Base-by-base conservation (phyloP, 2,888 invertebrate genomes). In the Andricus quercusramuli region DNA sequence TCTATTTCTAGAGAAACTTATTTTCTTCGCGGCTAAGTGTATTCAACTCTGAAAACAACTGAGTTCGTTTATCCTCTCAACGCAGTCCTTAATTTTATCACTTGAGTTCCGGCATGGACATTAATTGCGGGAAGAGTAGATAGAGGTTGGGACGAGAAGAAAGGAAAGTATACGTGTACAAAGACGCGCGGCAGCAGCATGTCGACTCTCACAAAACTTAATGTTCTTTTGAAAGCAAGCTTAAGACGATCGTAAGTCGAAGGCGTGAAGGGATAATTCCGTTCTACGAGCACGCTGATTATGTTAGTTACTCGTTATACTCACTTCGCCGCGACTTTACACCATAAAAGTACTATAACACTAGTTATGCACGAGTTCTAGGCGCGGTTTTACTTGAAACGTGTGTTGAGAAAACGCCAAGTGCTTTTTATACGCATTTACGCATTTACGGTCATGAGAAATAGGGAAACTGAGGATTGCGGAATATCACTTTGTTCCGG, bases 251-350 rank as follows among this genome's bases (percentile, higher is more conserved):
- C 74, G 74, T 74, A 74, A 74, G 74, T 74, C 56, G 56, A 74
- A 74, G 74, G 74, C 74, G 74, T 74, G 74, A 74, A 74, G 74
- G 56, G 74, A 74, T 74, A 74, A 74, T 74, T 74, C 56, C 51
- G 20, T 32, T 74, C 74, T 74, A 74, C 74, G 74, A 74, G 74
- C 56, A 56, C 74, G 56, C 74, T 74, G 74, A 74, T 74, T 74
- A 74, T 74, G 74, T 74, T 74, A 74, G 74, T 74, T 74, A 74
- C 74, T 74, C 74, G 74, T 74, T 74, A 74, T 56, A 74, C 74
- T 74, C 74, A 74, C 74, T 74, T 74, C 74, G 56, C 74, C 13
- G 56, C 74, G 32, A 74, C 74, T 74, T 74, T 51, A 29, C 74
- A 56, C 74, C 74, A 74, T 74, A 74, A 74, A 74, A 74, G 74